Evolutionary conservation across 2,113 vertebrate genomes (phyloP), one percentile per base, ranked within the genome.

Genomic region (Limanda limanda): DNA sequence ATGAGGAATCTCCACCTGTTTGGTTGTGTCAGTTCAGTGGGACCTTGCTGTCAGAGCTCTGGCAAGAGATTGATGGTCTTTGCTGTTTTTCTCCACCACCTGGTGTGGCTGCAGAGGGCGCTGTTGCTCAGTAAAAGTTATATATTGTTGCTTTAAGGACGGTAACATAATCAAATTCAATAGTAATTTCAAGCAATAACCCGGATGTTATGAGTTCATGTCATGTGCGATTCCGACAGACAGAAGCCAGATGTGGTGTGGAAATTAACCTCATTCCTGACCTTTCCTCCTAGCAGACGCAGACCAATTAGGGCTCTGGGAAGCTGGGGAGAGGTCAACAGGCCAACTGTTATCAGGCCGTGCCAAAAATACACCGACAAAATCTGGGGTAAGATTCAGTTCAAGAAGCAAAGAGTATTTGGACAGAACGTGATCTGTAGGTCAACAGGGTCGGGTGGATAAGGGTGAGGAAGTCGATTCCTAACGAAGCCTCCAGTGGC

Each of bases 221-320:
- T 54, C 9, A 8, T 40, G 42, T 67, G 20, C 11, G 45, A 31
- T 67, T 13, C 37, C 67, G 27, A 58, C 17, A 15, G 21, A 45
- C 18, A 45, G 25, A n/a, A 56, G 57, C 27, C 45, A 25, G 60
- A 60, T 78, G 51, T 54, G 66, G 13, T 27, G 1, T 15, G 15
- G n/a, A 14, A 5, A 51, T 47, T 64, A 48, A 10, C 35, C 6
- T 63, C 31, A 20, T 48, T 51, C 6, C 21, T 60, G 52, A 70
- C 79, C 74, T 68, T 69, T 72, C 35, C 23, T 61, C 25, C 3
- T 21, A 69, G 61, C 57, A 57, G 65, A 74, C 72, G 11, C 67
- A 75, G 42, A 81, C 82, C 86, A 89, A 86, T 90, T 79, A 88
- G 47, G 14, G 42, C 55, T 13, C 45, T 18, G 59, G 18, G 71